Conservation (phyloP, 1,140 invertebrate genomes). For the Caenorhabditis inopinata region DNA sequence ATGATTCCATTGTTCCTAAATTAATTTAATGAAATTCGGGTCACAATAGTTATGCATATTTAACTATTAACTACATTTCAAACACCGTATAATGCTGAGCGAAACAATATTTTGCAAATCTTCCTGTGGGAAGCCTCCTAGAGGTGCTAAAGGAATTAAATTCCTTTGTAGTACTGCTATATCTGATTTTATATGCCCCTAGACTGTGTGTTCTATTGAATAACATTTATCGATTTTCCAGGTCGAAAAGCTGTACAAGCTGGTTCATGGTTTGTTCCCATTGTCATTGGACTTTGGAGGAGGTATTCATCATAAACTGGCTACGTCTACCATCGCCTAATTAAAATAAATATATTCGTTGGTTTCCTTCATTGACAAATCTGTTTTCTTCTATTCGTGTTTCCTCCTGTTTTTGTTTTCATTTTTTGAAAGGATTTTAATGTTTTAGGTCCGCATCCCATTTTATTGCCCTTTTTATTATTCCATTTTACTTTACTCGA, state of each 20-base stretch:
- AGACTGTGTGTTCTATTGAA: no score
- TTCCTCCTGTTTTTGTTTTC: background rate
- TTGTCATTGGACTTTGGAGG: constrained; percentile 40
- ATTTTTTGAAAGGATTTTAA: background rate
- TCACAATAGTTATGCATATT: no score
- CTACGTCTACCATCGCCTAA: background rate
- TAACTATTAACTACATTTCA: no score
- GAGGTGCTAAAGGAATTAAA: no score
- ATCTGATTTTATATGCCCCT: no score
- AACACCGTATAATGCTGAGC: no score
- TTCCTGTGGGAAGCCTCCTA: no score
- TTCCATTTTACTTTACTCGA: background rate
- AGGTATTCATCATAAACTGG: background rate
- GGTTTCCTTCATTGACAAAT: background rate
- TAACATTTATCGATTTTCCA: constrained; percentile 39
- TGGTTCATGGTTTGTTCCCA: constrained; percentile 39
- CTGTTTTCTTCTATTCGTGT: background rate
- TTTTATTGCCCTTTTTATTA: background rate
- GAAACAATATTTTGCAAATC: no score
- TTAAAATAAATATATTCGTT: background rate
- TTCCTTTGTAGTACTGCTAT: no score
- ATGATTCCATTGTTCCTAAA: no score
- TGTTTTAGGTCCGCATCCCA: background rate
- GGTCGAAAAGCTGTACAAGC: constrained; percentile 40
- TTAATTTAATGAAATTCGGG: no score